Base-by-base conservation (phyloP, 2,888 invertebrate species). In the Stratiomys singularior region DNA sequence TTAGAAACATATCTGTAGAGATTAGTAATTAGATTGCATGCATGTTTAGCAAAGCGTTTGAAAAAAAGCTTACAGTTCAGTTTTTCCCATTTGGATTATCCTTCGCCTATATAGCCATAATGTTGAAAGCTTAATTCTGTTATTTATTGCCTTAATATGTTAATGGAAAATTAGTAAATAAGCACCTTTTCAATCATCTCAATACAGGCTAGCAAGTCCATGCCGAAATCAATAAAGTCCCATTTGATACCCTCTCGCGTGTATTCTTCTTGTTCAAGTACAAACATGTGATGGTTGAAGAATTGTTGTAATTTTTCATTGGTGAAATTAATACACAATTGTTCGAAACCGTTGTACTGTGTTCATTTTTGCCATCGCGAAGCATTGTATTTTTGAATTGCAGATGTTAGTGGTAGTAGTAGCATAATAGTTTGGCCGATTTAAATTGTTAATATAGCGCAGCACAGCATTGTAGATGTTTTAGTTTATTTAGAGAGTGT, bases 251-350 rank as follows among this genome's bases (percentile, higher is more conserved):
- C 98, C 90, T 99, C 98, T 86, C 90, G 93, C 87, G 95, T 96
- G 91, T 99, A 99, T 88, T 98, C 98, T 89, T 99, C 98, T 93
- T 99, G 98, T 89, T 99, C 98, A 89, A 98, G 91, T 83, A 99
- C 98, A 89, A 99, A 99, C 98, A 99, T 99, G 93, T 97, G 95
- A 89, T 99, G 98, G 90, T 99, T 98, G 93, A 99, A 99, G 92
- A 98, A 99, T 90, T 99, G 98, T 90, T 99, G 98, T 84, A 99
- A 92, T 91, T 98, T 97, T 90, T 99, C 98, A 89, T 98, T 99
- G 89, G 98, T 98, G 91, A 98, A 99, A 92, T 99, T 99, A 93
- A 98, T 99, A 92, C 98, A 98, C 89, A 99, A 92, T 92, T 99
- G 98, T 90, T 99, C 98, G 91, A 98, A 98, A 89, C 97, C 97